A percentile compares a stretch with the other conserved stretches of the same genome.
These are phyloP conservation scores for Lates japonicus DNA, from an alignment of 2,797 vertebrate genomes.

Conservation along the genomic window DNA sequence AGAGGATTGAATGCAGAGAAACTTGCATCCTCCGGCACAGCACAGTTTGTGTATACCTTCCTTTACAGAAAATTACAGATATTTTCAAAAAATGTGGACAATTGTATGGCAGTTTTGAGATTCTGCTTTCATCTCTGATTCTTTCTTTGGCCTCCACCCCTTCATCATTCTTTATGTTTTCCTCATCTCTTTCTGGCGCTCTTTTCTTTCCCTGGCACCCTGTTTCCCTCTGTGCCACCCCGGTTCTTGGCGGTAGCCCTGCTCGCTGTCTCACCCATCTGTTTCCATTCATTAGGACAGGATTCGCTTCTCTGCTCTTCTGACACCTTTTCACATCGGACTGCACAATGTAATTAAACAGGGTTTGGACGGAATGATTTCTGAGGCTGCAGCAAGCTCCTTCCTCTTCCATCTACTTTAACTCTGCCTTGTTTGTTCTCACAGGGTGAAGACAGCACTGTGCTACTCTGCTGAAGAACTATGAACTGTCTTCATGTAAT, in stretches of 20 bases:
- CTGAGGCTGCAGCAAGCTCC: slow-evolving; percentile 51
- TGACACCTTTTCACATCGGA: slow-evolving; percentile 85
- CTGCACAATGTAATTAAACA: slow-evolving; percentile 87
- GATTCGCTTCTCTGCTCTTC: slow-evolving; percentile 83
- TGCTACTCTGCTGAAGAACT: slow-evolving; percentile 21
- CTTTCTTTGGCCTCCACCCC: slow-evolving; percentile 14
- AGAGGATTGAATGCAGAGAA: neutral
- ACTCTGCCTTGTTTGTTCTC: slow-evolving; percentile 54
- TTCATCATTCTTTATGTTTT: slow-evolving; percentile 34
- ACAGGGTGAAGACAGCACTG: slow-evolving; percentile 7
- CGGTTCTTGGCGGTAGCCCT: slow-evolving; percentile 74
- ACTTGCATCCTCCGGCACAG: neutral
- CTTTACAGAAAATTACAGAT: neutral
- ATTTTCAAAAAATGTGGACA: slow-evolving; percentile 12
- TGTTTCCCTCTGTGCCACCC: slow-evolving; percentile 61
- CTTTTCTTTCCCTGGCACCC: slow-evolving; percentile 47
- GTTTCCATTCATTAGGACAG: slow-evolving; percentile 89
- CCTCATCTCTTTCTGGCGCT: slow-evolving; percentile 46
- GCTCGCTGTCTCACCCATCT: slow-evolving; percentile 82
- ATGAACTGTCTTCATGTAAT: slow-evolving; percentile 10
- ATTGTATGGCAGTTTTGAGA: slow-evolving; percentile 7
- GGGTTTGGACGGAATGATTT: slow-evolving; percentile 65
- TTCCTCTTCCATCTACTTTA: slow-evolving; percentile 61
- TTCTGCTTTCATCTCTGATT: slow-evolving; percentile 11
- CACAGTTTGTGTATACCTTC: neutral